A percentile compares a stretch with the other conserved stretches of the same genome.
phyloP scores from a whole-genome alignment of 2,113 vertebrate genomes.

The Orientallactaga bullata region DNA sequence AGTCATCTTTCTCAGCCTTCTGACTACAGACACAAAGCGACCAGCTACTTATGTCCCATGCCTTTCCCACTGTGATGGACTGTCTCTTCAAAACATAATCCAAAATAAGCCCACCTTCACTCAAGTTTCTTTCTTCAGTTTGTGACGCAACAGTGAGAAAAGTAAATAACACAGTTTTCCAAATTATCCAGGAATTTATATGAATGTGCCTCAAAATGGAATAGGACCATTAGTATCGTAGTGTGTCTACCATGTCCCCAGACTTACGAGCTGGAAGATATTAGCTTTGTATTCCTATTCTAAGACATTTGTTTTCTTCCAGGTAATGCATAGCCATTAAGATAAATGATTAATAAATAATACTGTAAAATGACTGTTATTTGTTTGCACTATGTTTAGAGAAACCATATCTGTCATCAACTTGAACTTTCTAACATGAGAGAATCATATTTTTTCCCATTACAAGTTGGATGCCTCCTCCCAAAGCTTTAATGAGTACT shows the following conservation, averaged over 20 bases:
- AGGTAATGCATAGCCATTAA: slow-evolving; percentile 49
- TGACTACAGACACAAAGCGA: not conserved
- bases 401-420: slow-evolving; percentile 19
- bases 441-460: slow-evolving; percentile 21
- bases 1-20: too few species aligned
- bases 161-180: not conserved
- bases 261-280: slow-evolving; percentile 43
- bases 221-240: slow-evolving; percentile 27
- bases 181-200: not conserved
- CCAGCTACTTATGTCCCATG: too few species aligned
- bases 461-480: not conserved
- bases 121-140: not conserved
- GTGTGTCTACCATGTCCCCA: not conserved
- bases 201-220: slow-evolving; percentile 52
- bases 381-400: slow-evolving; percentile 23
- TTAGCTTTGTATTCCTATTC: slow-evolving; percentile 44
- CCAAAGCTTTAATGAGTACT: slow-evolving; percentile 46
- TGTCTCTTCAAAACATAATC: not conserved
- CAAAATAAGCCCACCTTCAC: not conserved
- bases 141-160: not conserved
- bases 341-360: slow-evolving; percentile 55
- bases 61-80: not conserved
- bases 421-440: slow-evolving; percentile 53
- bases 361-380: slow-evolving; percentile 37
- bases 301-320: slow-evolving; percentile 39